These are phyloP conservation scores for Valencia hispanica DNA, from an alignment of 2,797 vertebrate genomes.

Conservation along the genomic window DNA sequence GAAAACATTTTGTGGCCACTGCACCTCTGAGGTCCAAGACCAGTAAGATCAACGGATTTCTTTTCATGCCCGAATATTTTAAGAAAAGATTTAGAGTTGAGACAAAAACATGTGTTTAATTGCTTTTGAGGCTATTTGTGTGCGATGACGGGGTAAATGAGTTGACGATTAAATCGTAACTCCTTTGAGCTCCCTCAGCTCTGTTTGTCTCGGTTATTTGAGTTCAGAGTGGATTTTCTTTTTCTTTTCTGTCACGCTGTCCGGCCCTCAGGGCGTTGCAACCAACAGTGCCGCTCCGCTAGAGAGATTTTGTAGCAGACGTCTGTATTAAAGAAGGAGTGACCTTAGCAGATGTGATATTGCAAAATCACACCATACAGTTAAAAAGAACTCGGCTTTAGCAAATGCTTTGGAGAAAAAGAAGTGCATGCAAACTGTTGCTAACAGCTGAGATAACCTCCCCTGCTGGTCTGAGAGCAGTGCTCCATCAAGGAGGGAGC, in stretches of 20 bases:
- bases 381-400: slow-evolving; percentile 35
- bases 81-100: background rate
- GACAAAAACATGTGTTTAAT: background rate
- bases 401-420: slow-evolving; percentile 31
- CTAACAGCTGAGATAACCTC: slow-evolving; percentile 78
- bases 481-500: slow-evolving; percentile 74
- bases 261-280: slow-evolving; percentile 49
- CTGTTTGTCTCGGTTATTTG: slow-evolving; percentile 52
- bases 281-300: slow-evolving; percentile 59
- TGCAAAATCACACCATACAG: slow-evolving; percentile 60
- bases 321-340: slow-evolving; percentile 64
- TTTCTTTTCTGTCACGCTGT: slow-evolving; percentile 48
- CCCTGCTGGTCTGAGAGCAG: slow-evolving; percentile 69
- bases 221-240: slow-evolving; percentile 56
- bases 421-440: slow-evolving; percentile 42
- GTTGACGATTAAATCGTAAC: slow-evolving; percentile 13
- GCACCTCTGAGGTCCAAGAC: background rate
- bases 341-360: slow-evolving; percentile 70
- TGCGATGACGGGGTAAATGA: background rate
- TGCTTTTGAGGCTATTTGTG: background rate
- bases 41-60: background rate
- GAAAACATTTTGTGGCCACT: background rate
- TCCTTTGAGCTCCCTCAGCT: slow-evolving; percentile 14
- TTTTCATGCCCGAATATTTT: background rate
- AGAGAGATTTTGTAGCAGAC: slow-evolving; percentile 52